Evolutionary conservation across 2,797 vertebrate genomes (phyloP), one percentile per base, ranked within the genome.

Genomic region (Platyrinchus mystaceus): DNA sequence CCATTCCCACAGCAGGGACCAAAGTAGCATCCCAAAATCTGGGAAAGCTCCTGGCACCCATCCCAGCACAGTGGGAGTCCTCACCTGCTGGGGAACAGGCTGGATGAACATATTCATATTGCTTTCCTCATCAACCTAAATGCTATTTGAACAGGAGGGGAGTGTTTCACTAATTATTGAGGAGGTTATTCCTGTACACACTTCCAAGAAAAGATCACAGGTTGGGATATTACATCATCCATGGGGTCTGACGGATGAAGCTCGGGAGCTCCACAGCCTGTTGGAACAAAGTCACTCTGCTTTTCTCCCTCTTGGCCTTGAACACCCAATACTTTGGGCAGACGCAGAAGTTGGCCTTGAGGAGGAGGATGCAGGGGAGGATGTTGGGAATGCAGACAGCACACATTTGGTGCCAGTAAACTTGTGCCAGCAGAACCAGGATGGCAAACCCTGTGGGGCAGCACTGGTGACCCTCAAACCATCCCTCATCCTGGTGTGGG

Each of bases 401-500:
- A 1, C 47, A 7, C 3, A 3, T 64, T 21, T 1, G 1, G 30
- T 46, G 66, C 62, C 74, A 84, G 64, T 32, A 80, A 28, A 41
- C 24, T 50, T 52, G 8, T 64, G 34, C 59, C 5, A 9, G 47
- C 28, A 86, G 80, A 83, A 60, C 23, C 2, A 0, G 6, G 3
- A 30, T 75, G 44, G 63, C 27, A 85, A 83, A 15, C 11, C 12
- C 52, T 46, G 27, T 24, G 27, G 73, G 47, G 34, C 77, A 62
- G 21, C 23, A 32, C 39, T 20, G 32, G 28, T 1, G 4, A 78
- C 17, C n/a, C 49, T n/a, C 53, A 87, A 74, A 63, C 36, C 34
- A 12, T 2, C 52, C 69, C 21, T 21, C 0, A 0, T 14, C 30
- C 2, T 39, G 16, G 26, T 0, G 0, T 10, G 19, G 62, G 32